A percentile compares a stretch with the other conserved stretches of the same genome.
phyloP scores from a whole-genome alignment of 2,113 vertebrate species.

The Ctenodactylus gundi region DNA sequence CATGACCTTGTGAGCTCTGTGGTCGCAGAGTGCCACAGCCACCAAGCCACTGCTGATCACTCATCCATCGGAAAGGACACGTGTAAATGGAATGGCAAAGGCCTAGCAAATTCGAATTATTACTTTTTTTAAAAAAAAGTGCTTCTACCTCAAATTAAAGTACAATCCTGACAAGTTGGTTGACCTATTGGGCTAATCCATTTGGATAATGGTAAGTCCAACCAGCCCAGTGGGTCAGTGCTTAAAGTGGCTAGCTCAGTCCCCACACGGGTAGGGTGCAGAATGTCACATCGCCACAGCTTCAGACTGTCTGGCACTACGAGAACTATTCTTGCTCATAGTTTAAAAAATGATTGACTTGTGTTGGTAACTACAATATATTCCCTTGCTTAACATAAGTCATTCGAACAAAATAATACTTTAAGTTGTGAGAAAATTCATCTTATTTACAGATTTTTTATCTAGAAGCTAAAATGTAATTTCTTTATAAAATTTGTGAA shows the following conservation, averaged over 20 bases:
- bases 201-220: not conserved
- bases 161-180: not conserved
- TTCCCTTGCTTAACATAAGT: not conserved
- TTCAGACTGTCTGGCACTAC: too few species aligned
- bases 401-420: not conserved
- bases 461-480: not conserved
- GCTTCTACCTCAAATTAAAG: not conserved
- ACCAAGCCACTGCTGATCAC: not conserved
- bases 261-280: not conserved
- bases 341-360: not conserved
- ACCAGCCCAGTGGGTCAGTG: not conserved
- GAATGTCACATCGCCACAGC: accelerated
- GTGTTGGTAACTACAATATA: not conserved
- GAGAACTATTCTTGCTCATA: not conserved
- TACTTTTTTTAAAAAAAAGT: not conserved
- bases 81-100: not conserved
- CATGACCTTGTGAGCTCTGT: not conserved
- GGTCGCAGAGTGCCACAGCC: not conserved
- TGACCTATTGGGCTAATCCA: not conserved
- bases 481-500: not conserved
- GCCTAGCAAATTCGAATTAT: not conserved
- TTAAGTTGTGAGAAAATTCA: not conserved
- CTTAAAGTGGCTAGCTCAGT: not conserved
- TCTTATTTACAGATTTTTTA: not conserved
- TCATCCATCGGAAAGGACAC: not conserved